A percentile compares a stretch with the other conserved stretches of the same genome.
Conservation (phyloP, 2,113 vertebrate genomes). For the Catharus fuscescens region DNA sequence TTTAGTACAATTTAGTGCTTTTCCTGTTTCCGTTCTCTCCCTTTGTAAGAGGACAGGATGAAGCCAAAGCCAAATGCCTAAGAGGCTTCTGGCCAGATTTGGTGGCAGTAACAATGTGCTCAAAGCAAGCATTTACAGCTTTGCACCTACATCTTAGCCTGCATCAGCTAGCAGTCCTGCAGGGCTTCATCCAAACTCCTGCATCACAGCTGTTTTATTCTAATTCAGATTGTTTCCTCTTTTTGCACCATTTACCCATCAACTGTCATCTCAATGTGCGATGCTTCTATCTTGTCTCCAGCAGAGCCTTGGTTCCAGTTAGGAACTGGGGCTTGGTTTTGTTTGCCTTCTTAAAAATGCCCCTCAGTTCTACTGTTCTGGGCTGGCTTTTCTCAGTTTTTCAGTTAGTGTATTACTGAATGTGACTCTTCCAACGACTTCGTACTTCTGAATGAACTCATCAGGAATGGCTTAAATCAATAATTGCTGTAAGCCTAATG, state of each 20-base stretch:
- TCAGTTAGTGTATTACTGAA: background rate
- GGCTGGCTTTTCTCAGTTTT: background rate
- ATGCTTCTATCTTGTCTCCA: background rate
- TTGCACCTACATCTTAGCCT: background rate
- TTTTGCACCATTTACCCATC: background rate
- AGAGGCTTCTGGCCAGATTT: background rate
- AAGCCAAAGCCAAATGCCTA: rapidly evolving
- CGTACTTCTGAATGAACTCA: background rate
- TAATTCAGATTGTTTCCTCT: background rate
- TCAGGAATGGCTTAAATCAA: slow-evolving; percentile 21
- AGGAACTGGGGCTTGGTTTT: background rate
- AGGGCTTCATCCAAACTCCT: background rate
- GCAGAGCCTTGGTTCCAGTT: background rate
- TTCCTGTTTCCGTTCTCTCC: background rate
- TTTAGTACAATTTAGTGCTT: background rate
- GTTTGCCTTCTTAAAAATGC: background rate
- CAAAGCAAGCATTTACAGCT: background rate
- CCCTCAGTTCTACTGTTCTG: background rate
- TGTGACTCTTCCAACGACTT: background rate
- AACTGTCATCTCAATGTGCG: background rate
- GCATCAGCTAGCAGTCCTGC: background rate
- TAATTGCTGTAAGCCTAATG: slow-evolving; percentile 13
- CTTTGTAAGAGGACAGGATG: background rate
- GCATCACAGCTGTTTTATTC: background rate
- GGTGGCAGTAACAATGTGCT: background rate